Conservation (phyloP, 1,140 invertebrate genomes). For the Pseudachorutes palmiensis region DNA sequence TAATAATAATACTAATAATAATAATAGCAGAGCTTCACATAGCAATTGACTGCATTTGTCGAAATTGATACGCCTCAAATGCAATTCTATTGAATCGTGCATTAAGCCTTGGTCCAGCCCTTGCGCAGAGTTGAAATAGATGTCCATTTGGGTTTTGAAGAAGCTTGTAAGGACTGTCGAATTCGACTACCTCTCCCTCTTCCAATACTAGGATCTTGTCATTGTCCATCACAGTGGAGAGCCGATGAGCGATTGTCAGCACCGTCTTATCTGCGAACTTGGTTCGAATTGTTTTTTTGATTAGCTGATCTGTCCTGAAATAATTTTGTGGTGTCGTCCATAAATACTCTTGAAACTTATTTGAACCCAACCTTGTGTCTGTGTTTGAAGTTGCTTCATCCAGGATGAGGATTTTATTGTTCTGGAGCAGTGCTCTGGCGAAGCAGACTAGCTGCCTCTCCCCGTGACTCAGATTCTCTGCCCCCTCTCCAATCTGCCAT, state of each 20-base stretch:
- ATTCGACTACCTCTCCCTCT: constrained; percentile 51
- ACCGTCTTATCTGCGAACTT: constrained; percentile 69
- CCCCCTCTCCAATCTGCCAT: constrained; percentile 57
- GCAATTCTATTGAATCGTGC: no score
- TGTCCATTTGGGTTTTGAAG: no score
- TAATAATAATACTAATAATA: no score
- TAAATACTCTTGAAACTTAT: neutral
- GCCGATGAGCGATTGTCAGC: constrained; percentile 73
- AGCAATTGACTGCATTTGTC: no score
- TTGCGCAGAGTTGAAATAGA: no score
- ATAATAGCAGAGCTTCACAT: no score
- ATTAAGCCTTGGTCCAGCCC: no score
- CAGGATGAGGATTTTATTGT: constrained; percentile 69
- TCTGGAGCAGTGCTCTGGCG: constrained; percentile 67
- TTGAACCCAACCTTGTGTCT: constrained; percentile 49
- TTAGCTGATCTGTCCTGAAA: constrained; percentile 55
- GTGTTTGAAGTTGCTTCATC: constrained; percentile 85
- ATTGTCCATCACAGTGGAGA: constrained; percentile 62
- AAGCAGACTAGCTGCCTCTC: constrained; percentile 77
- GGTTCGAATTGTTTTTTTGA: constrained; percentile 61
- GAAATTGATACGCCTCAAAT: no score
- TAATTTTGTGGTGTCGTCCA: neutral
- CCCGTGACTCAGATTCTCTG: constrained; percentile 72
- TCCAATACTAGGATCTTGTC: constrained; percentile 69
- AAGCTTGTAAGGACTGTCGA: no score